phyloP scores from a whole-genome alignment of 1,140 invertebrate genomes.

The Luehdorfia chinensis region DNA sequence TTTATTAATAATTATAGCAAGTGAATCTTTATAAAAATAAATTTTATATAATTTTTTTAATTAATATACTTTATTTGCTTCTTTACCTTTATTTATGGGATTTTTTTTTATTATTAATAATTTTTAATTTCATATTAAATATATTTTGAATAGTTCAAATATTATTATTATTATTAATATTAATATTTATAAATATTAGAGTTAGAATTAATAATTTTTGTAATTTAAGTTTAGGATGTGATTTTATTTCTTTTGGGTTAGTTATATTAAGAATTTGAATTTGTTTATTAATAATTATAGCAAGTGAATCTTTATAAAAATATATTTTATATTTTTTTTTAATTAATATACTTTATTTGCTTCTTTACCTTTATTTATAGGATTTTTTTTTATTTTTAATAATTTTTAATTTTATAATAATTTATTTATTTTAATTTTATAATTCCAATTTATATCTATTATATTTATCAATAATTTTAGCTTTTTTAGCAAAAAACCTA shows the following conservation, averaged over 20 bases:
- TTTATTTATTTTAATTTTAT: constrained; percentile 71
- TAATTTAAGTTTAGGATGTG: constrained; percentile 63
- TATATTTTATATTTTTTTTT: constrained; percentile 53
- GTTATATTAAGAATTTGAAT: constrained; percentile 77
- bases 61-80: constrained; percentile 78
- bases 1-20: constrained; percentile 75
- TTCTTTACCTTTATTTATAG: constrained; percentile 81
- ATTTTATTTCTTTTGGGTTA: constrained; percentile 75
- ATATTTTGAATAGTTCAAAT: constrained; percentile 58
- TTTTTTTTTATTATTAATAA: constrained; percentile 77
- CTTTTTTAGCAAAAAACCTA: constrained; percentile 85
- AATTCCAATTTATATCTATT: constrained; percentile 69
- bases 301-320: constrained; percentile 69
- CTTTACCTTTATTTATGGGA: constrained; percentile 80
- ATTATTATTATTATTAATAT: constrained; percentile 56
- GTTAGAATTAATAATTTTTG: constrained; percentile 39
- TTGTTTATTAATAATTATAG: constrained; percentile 74
- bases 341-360: constrained; percentile 78
- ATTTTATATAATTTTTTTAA: constrained; percentile 61
- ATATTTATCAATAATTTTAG: constrained; percentile 76
- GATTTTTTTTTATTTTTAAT: constrained; percentile 77
- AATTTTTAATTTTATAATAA: constrained; percentile 59
- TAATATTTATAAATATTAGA: constrained; percentile 28
- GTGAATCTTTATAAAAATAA: constrained; percentile 63
- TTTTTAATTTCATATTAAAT: constrained; percentile 59